These are phyloP conservation scores for Melanophora roralis DNA, from an alignment of 2,888 invertebrate species.

Conservation along the genomic window DNA sequence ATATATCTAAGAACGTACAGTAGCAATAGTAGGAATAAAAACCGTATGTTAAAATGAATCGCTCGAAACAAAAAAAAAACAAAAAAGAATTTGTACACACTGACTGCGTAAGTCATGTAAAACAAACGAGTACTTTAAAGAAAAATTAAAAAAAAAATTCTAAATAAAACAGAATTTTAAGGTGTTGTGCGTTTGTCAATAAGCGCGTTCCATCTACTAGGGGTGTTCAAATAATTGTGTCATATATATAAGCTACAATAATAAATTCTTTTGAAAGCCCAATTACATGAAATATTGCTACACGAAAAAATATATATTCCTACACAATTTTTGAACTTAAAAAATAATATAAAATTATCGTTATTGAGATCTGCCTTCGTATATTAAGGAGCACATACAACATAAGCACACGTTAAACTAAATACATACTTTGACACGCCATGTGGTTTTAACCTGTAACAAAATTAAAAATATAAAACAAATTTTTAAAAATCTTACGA, in stretches of 20 bases:
- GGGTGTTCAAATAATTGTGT: too few relatives aligned
- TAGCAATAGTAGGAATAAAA: neutral
- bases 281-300: too few relatives aligned
- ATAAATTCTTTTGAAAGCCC: too few relatives aligned
- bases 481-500: neutral
- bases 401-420: neutral
- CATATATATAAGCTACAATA: too few relatives aligned
- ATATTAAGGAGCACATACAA: too few relatives aligned
- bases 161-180: slow-evolving; percentile 24
- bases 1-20: slow-evolving; percentile 9
- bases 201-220: neutral
- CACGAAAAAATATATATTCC: too few relatives aligned
- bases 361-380: neutral
- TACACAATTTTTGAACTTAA: too few relatives aligned
- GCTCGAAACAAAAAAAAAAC: slow-evolving; percentile 4
- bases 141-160: neutral
- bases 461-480: slow-evolving; percentile 9
- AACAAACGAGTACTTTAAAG: slow-evolving; percentile 40
- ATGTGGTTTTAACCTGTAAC: slow-evolving; percentile 55
- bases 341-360: too few relatives aligned
- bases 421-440: slow-evolving; percentile 49
- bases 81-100: slow-evolving; percentile 33
- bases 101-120: slow-evolving; percentile 47
- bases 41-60: neutral
- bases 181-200: slow-evolving; percentile 2